Evolutionary conservation across 2,888 invertebrate species (phyloP), one percentile per base, ranked within the genome.

Genomic region (Eupithecia dodoneata): DNA sequence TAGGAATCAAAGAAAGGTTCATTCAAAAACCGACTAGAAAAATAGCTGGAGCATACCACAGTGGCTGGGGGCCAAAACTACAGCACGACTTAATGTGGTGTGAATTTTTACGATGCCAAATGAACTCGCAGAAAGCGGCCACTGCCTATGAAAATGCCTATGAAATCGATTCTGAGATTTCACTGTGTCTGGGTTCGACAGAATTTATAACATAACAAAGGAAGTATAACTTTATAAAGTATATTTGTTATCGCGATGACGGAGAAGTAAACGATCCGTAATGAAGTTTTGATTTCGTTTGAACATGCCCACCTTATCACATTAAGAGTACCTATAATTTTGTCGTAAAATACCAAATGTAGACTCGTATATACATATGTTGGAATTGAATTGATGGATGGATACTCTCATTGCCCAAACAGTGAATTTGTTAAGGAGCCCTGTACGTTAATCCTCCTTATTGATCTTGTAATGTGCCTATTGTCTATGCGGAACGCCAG

Each of bases 81-180:
- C 86, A 83, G 83, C 82, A 84, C 81, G 85, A 85, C 85, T 90
- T 91, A 92, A 93, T 93, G 89, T 90, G 87, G 92, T 93, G 93
- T 90, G 90, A 94, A 93, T 87, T 89, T 91, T 88, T 86, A 85
- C 89, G 83, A 82, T 91, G 91, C 91, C 92, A 92, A 93, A 92
- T 91, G 87, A 91, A 92, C 87, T 88, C 86, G 83, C 83, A 84
- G 81, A 86, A 87, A 88, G 86, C 85, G 85, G 86, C 86, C 86
- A 76, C 71, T 86, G 81, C 86, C 86, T 88, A 86, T 85, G 75
- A 74, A 79, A 30, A 87, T 83, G 45, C 45, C 45, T 45, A 45
- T 45, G 4, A 3, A 52, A 52, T 52, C 84, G 81, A 84, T 85
- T 81, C 78, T 78, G 52, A 42, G 66, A 13, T 52, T 42, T 71